Percentiles rank a stretch among this genome's conserved stretches.
These are phyloP conservation scores for Pristionchus pacificus DNA, from an alignment of 1,140 invertebrate species.

Conservation along the genomic window DNA sequence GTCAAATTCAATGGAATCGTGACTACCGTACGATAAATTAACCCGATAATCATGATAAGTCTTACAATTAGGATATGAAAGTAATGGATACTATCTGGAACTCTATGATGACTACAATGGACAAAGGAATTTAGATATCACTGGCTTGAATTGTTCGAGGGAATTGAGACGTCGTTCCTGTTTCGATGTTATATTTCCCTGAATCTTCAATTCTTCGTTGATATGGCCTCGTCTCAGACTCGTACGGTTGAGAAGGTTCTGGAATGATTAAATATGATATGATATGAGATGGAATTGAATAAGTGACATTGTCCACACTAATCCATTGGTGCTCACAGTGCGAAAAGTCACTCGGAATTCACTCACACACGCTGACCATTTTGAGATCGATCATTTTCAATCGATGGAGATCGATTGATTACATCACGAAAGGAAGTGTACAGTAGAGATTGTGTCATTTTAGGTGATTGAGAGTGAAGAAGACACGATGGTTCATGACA, in stretches of 20 bases:
- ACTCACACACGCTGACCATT: background rate
- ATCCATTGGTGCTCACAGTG: background rate
- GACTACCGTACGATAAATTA: too few relatives aligned
- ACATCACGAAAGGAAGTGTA: slow-evolving; percentile 4
- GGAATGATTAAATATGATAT: background rate
- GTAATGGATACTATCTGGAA: too few relatives aligned
- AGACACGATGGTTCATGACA: slow-evolving; percentile 14
- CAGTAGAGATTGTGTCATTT: slow-evolving; percentile 1
- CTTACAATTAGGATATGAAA: too few relatives aligned
- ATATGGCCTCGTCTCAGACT: background rate
- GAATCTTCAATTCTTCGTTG: slow-evolving; percentile 12
- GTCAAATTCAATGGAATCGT: too few relatives aligned
- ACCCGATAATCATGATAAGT: too few relatives aligned
- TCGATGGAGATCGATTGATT: background rate
- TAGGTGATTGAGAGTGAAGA: slow-evolving; percentile 14
- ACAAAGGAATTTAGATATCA: too few relatives aligned
- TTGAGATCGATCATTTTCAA: background rate
- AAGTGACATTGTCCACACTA: background rate
- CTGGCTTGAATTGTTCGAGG: slow-evolving; percentile 3
- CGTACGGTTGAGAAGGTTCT: slow-evolving; percentile 10
- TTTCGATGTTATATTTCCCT: slow-evolving; percentile 1
- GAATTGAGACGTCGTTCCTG: background rate
- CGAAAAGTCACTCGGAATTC: background rate
- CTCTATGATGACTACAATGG: too few relatives aligned
- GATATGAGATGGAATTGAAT: background rate